Conservation (phyloP, 2,888 invertebrate genomes). For the Silvanus unidentatus region DNA sequence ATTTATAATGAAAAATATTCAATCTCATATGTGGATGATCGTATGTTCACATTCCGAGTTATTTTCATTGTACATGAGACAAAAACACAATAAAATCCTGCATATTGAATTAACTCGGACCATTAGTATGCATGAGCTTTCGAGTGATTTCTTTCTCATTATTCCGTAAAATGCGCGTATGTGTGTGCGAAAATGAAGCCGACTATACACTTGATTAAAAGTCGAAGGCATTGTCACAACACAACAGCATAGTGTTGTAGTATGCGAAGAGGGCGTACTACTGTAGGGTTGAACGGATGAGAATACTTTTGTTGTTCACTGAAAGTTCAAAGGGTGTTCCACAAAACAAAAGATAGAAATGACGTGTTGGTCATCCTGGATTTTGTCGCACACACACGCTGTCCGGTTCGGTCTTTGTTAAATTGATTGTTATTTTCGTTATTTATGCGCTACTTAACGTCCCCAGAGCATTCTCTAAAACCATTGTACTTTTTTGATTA, state of each 20-base stretch:
- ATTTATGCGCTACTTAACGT: slow-evolving; percentile 39
- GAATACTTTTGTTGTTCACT: slow-evolving; percentile 32
- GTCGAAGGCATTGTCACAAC: slow-evolving; percentile 28
- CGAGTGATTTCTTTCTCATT: not conserved
- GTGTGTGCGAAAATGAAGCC: slow-evolving; percentile 1
- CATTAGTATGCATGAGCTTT: slow-evolving; percentile 2
- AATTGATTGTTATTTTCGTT: slow-evolving; percentile 46
- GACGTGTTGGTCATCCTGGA: slow-evolving; percentile 41
- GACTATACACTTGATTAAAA: slow-evolving; percentile 40
- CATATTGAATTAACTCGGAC: too few species aligned
- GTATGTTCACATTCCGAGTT: too few species aligned
- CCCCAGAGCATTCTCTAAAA: slow-evolving; percentile 17
- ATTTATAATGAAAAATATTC: too few species aligned
- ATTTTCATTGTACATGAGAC: too few species aligned
- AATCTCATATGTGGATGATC: too few species aligned
- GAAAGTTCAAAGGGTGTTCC: slow-evolving; percentile 39
- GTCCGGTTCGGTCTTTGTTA: slow-evolving; percentile 37
- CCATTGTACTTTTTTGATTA: too few species aligned
- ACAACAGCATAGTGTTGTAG: slow-evolving; percentile 14
- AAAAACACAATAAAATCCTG: too few species aligned
- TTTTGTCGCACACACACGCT: slow-evolving; percentile 20
- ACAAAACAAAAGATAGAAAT: slow-evolving; percentile 43
- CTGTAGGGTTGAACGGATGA: not conserved
- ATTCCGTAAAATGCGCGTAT: too few species aligned
- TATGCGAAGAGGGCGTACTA: slow-evolving; percentile 9